phyloP scores from a whole-genome alignment of 1,140 invertebrate species.

The Nixonia krombeini region DNA sequence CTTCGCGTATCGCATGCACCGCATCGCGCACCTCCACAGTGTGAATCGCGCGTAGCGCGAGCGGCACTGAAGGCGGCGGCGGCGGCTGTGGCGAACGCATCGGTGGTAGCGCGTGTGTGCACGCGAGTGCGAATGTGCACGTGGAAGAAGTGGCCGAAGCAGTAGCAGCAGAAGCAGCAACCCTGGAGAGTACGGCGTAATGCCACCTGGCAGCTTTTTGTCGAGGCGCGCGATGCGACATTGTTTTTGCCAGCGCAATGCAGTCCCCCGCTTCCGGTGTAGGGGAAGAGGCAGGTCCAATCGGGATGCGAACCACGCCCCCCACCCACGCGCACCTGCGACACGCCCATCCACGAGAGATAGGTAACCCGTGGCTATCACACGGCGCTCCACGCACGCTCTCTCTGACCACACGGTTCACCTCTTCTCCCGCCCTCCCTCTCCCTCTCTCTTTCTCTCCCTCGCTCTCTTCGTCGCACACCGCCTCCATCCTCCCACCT shows the following conservation, averaged over 20 bases:
- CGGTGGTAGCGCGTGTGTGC: background rate
- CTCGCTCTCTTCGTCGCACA: no score
- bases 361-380: slow-evolving; percentile 34
- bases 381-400: slow-evolving; percentile 34
- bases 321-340: slow-evolving; percentile 67
- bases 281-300: slow-evolving; percentile 49
- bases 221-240: slow-evolving; percentile 59
- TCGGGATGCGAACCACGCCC: slow-evolving; percentile 57
- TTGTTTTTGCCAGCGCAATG: slow-evolving; percentile 61
- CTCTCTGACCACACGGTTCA: no score
- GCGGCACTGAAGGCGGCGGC: no score
- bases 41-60: background rate
- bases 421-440: slow-evolving; percentile 2
- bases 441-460: no score
- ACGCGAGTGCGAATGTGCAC: slow-evolving; percentile 15
- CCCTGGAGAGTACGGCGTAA: slow-evolving; percentile 63
- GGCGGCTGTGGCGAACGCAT: background rate
- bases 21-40: no score
- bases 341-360: slow-evolving; percentile 59
- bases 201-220: slow-evolving; percentile 72
- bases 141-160: no score
- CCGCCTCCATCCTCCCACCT: no score
- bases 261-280: slow-evolving; percentile 59
- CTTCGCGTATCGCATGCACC: no score
- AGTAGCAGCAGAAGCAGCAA: no score